Evolutionary conservation across 1,140 invertebrate genomes (phyloP), one percentile per base, ranked within the genome.

Genomic region (Cydia fagiglandana): DNA sequence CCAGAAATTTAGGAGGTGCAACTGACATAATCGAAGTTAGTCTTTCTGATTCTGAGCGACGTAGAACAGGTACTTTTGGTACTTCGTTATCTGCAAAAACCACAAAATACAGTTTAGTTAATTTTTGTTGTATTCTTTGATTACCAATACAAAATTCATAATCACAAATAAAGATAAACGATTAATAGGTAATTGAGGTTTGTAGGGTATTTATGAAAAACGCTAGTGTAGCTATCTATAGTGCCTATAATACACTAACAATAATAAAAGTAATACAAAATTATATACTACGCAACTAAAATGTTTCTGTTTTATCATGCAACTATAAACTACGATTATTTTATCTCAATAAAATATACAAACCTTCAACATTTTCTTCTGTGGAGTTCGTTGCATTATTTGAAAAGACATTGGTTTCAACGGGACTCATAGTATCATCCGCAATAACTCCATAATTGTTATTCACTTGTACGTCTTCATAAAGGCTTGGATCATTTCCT

Each of bases 1-100:
- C 93, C 64, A 93, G 83, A 83, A 93, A 93, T 73, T 91, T 91
- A 47, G 93, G 92, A 47, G 91, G 85, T 24, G 89, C 86, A 94
- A 92, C 94, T 92, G 91, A 96, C 95, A 87, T 86, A 83, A 88
- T 93, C 83, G 93, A 90, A 80, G 91, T 88, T 73, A 94, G 53
- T 68, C 91, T 84, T 82, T 93, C 91, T 7, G 91, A 93, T 83
- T 93, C 91, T 24, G 91, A 93, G 41, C 91, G 84, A 47, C 90
- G 88, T 15, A 93, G 74, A 1, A 88, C 79, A 38, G 87, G 85
- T 75, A 92, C 83, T 84, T 86, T 91, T 9, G 91, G 91, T 70
- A 92, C 81, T 41, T 86, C 83, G 76, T 93, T 92, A 85, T 93
- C 90, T 93, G 84, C 79, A 91, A 92, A 47, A 47, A 47, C 13